These are phyloP conservation scores for Drosophila nikananu DNA, from an alignment of 1,140 invertebrate genomes.

Conservation along the genomic window DNA sequence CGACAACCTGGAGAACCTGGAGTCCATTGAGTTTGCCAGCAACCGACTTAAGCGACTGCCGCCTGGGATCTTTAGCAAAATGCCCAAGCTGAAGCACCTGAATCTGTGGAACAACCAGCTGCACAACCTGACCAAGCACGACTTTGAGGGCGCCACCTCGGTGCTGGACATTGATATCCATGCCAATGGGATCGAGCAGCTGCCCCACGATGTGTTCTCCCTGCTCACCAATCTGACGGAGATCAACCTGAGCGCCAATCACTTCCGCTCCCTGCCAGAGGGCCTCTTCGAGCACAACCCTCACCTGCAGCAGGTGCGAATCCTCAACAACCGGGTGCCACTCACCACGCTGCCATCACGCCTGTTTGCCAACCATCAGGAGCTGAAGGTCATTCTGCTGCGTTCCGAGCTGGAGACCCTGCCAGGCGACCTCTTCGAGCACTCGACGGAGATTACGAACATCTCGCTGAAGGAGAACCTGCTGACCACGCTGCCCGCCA, in stretches of 20 bases:
- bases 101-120: constrained; percentile 89
- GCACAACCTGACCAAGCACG: constrained; percentile 86
- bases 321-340: constrained; percentile 87
- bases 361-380: constrained; percentile 87
- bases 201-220: constrained; percentile 87
- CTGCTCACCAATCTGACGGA: constrained; percentile 87
- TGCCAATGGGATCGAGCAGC: constrained; percentile 87
- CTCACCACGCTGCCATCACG: constrained; percentile 86
- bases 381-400: constrained; percentile 86
- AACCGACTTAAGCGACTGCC: constrained; percentile 87
- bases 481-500: constrained; percentile 86
- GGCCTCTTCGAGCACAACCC: constrained; percentile 87
- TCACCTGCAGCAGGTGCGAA: constrained; percentile 86
- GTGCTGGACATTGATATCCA: constrained; percentile 88
- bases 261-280: constrained; percentile 87
- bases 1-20: constrained; percentile 86
- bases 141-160: constrained; percentile 87
- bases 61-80: constrained; percentile 87
- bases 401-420: constrained; percentile 83
- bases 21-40: constrained; percentile 88
- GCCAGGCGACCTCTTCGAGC: constrained; percentile 87
- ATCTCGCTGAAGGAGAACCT: constrained; percentile 87
- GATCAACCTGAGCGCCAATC: constrained; percentile 88
- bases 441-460: constrained; percentile 86
- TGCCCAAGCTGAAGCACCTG: constrained; percentile 87